Conservation (phyloP, 2,797 vertebrate genomes). For the Lacerta viridis region DNA sequence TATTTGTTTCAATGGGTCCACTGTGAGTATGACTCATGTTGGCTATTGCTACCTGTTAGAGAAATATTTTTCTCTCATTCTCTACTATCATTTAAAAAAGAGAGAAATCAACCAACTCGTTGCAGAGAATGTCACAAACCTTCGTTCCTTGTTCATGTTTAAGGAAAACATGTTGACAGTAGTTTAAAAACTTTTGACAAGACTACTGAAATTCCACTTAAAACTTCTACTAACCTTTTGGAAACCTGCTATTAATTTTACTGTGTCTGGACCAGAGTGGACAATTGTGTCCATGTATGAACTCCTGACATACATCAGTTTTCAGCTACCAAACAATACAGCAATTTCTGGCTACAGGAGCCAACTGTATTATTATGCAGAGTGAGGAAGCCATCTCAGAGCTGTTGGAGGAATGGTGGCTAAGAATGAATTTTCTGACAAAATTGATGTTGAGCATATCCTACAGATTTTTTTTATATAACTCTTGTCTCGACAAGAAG, state of each 20-base stretch:
- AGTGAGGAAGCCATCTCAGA: no score
- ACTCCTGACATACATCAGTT: background rate
- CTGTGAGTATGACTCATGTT: no score
- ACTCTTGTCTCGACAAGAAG: no score
- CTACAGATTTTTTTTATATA: no score
- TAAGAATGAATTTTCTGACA: no score
- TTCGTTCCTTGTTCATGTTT: background rate
- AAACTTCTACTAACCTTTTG: background rate
- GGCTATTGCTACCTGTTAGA: background rate
- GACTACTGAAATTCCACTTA: background rate
- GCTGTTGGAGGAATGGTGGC: no score
- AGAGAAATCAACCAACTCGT: background rate
- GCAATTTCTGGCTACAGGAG: background rate
- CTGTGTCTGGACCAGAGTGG: background rate
- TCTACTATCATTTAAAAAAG: background rate
- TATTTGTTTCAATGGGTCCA: no score
- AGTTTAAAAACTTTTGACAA: background rate
- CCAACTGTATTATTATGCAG: no score
- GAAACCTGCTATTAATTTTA: background rate
- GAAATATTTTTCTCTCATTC: background rate
- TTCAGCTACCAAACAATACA: background rate
- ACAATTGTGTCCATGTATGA: background rate
- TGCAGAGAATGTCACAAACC: background rate
- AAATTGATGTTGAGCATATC: no score
- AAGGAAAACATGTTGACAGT: background rate